Conservation (phyloP, 2,797 vertebrate genomes). For the Hylomyscus alleni region DNA sequence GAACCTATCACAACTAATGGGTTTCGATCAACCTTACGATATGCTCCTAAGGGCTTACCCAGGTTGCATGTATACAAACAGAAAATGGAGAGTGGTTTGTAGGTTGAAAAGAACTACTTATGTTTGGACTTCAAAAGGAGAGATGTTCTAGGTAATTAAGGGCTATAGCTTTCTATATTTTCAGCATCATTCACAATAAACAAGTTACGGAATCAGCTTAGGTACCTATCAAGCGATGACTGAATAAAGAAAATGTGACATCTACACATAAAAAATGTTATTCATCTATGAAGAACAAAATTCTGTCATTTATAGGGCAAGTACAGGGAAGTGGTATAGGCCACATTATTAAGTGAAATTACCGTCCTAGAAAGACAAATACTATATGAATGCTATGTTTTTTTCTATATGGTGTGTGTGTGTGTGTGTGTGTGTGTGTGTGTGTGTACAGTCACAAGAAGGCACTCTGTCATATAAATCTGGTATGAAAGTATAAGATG, state of each 20-base stretch:
- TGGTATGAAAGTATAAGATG: background rate
- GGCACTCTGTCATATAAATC: background rate
- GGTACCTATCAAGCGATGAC: background rate
- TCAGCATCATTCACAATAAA: background rate
- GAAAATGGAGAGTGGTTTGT: background rate
- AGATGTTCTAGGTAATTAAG: background rate
- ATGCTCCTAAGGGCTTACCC: background rate
- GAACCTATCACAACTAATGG: background rate
- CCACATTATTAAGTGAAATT: background rate
- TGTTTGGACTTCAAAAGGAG: background rate
- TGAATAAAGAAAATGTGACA: background rate
- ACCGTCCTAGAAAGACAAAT: background rate
- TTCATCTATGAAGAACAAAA: background rate
- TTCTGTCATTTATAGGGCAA: background rate
- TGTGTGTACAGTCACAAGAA: background rate
- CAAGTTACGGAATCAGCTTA: background rate
- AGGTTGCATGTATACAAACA: background rate
- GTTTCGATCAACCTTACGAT: background rate
- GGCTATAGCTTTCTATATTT: background rate
- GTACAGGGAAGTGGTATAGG: background rate
- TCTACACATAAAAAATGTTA: background rate
- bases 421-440: background rate
- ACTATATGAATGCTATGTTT: background rate
- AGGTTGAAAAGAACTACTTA: background rate
- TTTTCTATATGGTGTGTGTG: background rate